These are phyloP conservation scores for Palythoa grandiflora DNA, from an alignment of 92 coral and sea anemone species.

Conservation along the genomic window DNA sequence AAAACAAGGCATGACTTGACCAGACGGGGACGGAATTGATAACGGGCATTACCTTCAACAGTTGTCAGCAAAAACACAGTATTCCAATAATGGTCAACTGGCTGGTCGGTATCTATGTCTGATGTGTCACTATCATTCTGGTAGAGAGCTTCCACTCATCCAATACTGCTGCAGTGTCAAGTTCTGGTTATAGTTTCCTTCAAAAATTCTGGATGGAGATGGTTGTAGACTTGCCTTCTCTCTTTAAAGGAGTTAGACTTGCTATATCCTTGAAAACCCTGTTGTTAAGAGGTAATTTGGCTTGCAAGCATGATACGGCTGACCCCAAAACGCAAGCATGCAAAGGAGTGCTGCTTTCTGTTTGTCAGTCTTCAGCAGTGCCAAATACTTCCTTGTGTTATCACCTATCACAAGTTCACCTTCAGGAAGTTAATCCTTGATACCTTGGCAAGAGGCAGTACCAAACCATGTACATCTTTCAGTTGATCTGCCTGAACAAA, in stretches of 20 bases:
- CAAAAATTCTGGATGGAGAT: no score
- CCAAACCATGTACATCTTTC: no score
- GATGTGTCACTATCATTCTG: no score
- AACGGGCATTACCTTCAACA: conserved; percentile 63
- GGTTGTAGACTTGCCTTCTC: no score
- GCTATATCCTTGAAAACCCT: conserved; percentile 63
- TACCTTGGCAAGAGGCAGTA: no score
- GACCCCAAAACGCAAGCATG: conserved; percentile 60
- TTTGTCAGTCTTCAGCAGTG: conserved; percentile 30
- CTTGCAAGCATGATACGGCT: conserved; percentile 35
- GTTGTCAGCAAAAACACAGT: conserved; percentile 17
- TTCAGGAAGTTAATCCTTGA: conserved; percentile 3
- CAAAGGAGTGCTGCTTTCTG: conserved; percentile 68
- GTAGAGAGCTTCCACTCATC: not conserved
- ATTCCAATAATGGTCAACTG: no score
- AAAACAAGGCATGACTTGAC: not conserved
- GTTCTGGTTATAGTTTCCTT: not conserved
- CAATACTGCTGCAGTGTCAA: not conserved
- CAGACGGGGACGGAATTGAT: conserved; percentile 59
- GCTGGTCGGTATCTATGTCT: no score
- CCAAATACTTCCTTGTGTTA: no score
- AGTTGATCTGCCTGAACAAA: no score
- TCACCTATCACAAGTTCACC: no score
- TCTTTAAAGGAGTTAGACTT: conserved; percentile 2
- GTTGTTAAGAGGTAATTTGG: conserved; percentile 50